These are phyloP conservation scores for Platysteira castanea DNA, from an alignment of 2,113 vertebrate species.

Conservation along the genomic window DNA sequence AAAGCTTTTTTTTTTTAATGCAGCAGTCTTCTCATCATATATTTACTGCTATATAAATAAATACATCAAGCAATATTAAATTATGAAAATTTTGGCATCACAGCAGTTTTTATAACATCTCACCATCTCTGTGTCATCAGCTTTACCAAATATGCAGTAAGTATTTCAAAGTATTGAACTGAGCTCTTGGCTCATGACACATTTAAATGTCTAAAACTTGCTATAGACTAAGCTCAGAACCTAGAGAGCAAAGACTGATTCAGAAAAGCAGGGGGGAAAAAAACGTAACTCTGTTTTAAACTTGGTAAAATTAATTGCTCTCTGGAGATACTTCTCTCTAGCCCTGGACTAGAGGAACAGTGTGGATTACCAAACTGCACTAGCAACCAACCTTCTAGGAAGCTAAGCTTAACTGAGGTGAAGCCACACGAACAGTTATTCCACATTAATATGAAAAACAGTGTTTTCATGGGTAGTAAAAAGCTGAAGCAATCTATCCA, in stretches of 20 bases:
- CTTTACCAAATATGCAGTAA: neutral
- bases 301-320: neutral
- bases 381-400: neutral
- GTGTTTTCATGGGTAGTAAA: conserved; percentile 9
- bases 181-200: neutral
- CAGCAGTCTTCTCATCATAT: neutral
- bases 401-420: neutral
- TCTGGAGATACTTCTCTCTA: neutral
- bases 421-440: neutral
- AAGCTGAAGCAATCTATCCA: neutral
- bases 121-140: neutral
- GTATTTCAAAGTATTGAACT: neutral
- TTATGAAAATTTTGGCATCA: neutral
- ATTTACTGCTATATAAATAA: neutral
- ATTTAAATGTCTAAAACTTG: neutral
- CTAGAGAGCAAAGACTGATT: neutral
- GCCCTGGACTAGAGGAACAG: neutral
- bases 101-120: neutral
- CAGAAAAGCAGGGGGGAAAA: neutral
- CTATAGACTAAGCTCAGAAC: neutral
- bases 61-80: neutral
- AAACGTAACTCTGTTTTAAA: neutral
- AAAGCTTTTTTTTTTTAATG: neutral
- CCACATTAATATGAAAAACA: conserved; percentile 16
- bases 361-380: neutral